Evolutionary conservation across 2,113 vertebrate species (phyloP).

Genomic region (Cyanoramphus novaezelandiae): DNA sequence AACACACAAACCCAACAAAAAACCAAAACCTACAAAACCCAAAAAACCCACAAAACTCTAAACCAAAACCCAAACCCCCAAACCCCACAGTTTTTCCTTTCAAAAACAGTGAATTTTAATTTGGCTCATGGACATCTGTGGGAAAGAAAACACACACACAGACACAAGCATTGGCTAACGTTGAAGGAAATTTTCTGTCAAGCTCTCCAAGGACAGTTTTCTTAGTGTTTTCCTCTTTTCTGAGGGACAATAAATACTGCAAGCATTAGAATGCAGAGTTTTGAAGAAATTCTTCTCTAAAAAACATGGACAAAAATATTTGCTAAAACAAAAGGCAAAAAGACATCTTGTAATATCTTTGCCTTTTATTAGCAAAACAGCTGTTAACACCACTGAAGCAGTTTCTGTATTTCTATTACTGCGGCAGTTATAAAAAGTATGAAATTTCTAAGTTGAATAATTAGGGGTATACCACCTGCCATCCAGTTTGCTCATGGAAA

Average conservation of each 20-base stretch:
- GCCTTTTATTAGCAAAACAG: neutral
- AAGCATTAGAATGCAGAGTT: neutral
- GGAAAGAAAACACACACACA: neutral
- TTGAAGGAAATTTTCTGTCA: neutral
- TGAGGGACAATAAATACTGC: neutral
- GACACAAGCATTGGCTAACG: neutral
- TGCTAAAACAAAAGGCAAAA: neutral
- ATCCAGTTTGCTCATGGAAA: neutral
- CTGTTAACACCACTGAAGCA: neutral
- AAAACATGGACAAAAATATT: neutral
- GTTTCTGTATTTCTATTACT: neutral
- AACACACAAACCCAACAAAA: neutral
- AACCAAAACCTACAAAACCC: neutral
- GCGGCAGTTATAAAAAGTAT: neutral
- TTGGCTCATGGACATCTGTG: neutral
- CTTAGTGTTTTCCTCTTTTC: neutral
- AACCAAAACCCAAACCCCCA: neutral
- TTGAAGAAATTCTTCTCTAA: neutral
- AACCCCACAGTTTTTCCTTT: neutral
- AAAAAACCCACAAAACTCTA: neutral
- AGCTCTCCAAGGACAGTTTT: neutral
- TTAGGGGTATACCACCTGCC: rapidly evolving
- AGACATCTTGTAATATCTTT: neutral
- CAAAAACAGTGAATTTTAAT: neutral
- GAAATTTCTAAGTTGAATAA: neutral